Conservation (phyloP, 2,888 invertebrate genomes). For the Himalopsyche japonica region DNA sequence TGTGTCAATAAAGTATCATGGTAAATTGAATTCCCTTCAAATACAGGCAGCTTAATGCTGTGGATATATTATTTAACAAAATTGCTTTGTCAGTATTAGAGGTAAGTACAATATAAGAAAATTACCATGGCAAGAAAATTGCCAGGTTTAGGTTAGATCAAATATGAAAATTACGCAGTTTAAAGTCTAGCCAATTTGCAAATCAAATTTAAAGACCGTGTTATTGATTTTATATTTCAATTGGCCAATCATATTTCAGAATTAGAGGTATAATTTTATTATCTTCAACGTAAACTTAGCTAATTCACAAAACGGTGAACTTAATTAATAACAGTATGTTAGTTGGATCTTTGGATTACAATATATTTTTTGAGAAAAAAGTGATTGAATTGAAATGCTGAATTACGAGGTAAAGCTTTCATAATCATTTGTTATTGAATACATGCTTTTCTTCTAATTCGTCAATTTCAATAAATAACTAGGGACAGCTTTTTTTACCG, state of each 20-base stretch:
- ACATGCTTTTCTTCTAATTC: no score
- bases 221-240: neutral
- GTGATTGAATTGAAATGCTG: no score
- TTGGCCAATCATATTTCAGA: neutral
- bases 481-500: no score
- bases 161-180: conserved; percentile 1
- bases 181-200: conserved; percentile 1
- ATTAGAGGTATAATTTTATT: neutral
- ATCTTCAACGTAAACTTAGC: neutral
- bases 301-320: no score
- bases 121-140: neutral
- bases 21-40: neutral
- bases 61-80: neutral
- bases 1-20: neutral
- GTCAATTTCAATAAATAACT: no score
- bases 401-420: no score
- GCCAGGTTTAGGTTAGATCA: neutral
- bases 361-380: no score
- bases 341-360: no score
- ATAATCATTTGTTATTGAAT: no score
- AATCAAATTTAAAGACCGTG: neutral
- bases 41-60: neutral
- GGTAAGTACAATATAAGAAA: neutral
- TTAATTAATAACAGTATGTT: no score
- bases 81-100: neutral